A percentile compares a stretch with the other conserved stretches of the same genome.
Conservation (phyloP, 1,140 invertebrate species). For the Choristoneura fumiferana region DNA sequence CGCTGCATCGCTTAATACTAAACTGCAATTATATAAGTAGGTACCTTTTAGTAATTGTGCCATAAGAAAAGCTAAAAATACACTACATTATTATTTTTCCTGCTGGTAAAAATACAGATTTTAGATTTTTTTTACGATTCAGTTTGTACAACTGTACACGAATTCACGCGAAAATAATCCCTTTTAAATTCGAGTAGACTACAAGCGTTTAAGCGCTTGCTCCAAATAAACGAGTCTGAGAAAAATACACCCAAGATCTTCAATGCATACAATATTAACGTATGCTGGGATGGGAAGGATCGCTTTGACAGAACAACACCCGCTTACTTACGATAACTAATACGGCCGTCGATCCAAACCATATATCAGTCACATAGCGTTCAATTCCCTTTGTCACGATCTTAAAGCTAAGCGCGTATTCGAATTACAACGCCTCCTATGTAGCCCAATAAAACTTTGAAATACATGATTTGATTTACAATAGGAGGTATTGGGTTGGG, state of each 20-base stretch:
- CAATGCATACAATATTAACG: slow-evolving; percentile 17
- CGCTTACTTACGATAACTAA: slow-evolving; percentile 5
- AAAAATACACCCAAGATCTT: neutral
- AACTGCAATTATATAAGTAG: no score
- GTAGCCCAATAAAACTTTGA: slow-evolving; percentile 12
- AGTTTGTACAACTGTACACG: no score
- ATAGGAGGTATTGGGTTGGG: neutral
- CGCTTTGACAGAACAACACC: slow-evolving; percentile 13
- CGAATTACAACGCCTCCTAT: slow-evolving; percentile 8
- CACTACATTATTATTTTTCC: no score
- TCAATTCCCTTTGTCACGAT: neutral
- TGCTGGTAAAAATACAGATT: no score
- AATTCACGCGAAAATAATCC: no score
- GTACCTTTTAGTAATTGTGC: no score
- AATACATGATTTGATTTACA: slow-evolving; percentile 11
- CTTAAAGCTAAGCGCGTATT: neutral
- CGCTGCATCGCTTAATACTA: no score
- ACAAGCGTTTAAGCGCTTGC: no score
- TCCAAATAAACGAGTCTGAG: no score
- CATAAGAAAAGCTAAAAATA: no score
- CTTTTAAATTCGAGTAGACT: no score
- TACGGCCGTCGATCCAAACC: neutral
- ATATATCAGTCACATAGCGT: neutral
- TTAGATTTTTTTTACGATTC: no score
- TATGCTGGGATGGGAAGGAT: slow-evolving; percentile 1